Evolutionary conservation across 2,888 invertebrate genomes (phyloP).

Genomic region (Rhogogaster chlorosoma): DNA sequence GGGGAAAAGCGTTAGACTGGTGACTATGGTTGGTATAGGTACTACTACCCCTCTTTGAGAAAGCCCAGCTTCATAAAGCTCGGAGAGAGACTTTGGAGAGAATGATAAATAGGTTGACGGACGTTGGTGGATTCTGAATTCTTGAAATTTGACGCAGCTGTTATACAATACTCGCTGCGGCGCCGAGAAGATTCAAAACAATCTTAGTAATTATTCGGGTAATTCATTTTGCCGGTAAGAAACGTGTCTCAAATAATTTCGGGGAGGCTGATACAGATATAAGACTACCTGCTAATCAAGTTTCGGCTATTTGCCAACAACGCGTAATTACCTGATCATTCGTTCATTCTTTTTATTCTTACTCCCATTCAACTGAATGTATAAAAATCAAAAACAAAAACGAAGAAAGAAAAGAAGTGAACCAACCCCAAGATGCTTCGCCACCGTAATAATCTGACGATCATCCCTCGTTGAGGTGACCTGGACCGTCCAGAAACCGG

Average conservation of each 20-base stretch:
- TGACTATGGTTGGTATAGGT: not conserved
- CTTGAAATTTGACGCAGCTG: slow-evolving; percentile 23
- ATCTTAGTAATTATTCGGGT: not conserved
- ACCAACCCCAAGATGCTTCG: too few relatives aligned
- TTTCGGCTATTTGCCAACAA: not conserved
- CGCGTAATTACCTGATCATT: too few relatives aligned
- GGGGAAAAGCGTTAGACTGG: not conserved
- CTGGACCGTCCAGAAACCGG: not conserved
- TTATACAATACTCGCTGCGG: not conserved
- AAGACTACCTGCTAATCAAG: not conserved
- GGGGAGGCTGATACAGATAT: not conserved
- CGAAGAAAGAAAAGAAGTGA: too few relatives aligned
- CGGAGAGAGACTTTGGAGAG: not conserved
- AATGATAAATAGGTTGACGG: slow-evolving; percentile 34
- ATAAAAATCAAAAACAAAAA: too few relatives aligned
- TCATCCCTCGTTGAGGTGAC: not conserved
- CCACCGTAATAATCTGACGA: too few relatives aligned
- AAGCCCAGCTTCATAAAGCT: not conserved
- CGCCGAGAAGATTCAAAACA: slow-evolving; percentile 6
- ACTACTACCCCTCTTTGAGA: not conserved
- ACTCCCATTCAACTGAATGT: too few relatives aligned
- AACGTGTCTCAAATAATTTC: slow-evolving; percentile 23
- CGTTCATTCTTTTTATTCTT: too few relatives aligned
- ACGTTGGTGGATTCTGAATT: not conserved
- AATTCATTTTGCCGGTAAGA: not conserved